A percentile compares a stretch with the other conserved stretches of the same genome.
Evolutionary conservation across 2,797 vertebrate genomes (phyloP).

Genomic region (Sebastiscus tertius): DNA sequence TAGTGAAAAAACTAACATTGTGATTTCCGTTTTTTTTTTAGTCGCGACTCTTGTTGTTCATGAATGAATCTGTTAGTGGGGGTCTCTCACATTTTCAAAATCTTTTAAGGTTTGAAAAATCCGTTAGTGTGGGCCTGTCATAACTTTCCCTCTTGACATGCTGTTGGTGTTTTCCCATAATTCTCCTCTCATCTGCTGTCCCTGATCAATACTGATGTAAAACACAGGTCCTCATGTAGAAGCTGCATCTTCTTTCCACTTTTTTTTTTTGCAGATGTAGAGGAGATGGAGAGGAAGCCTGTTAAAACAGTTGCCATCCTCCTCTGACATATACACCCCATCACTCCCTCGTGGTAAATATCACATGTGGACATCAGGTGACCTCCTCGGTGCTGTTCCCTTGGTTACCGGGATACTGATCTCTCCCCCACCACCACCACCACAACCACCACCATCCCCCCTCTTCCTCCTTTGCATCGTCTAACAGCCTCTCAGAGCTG

Average conservation of each 20-base stretch:
- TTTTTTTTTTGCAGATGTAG: slow-evolving; percentile 41
- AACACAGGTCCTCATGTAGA: slow-evolving; percentile 21
- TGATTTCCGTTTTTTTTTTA: too few relatives aligned
- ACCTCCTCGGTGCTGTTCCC: slow-evolving; percentile 45
- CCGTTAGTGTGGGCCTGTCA: too few relatives aligned
- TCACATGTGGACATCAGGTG: slow-evolving; percentile 66
- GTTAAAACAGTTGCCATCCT: slow-evolving; percentile 48
- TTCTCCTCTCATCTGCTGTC: slow-evolving; percentile 12
- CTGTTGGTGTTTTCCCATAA: slow-evolving; percentile 10
- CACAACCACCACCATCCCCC: not conserved
- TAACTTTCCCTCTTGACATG: not conserved
- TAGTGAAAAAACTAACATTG: too few relatives aligned
- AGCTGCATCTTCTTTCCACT: slow-evolving; percentile 13
- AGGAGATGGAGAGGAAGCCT: slow-evolving; percentile 20
- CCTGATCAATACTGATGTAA: slow-evolving; percentile 40
- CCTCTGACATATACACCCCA: slow-evolving; percentile 31
- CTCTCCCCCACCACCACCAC: not conserved
- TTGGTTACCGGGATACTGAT: slow-evolving; percentile 48
- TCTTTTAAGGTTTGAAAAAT: not conserved
- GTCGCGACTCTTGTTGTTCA: too few relatives aligned
- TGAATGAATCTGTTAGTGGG: too few relatives aligned
- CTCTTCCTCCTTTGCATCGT: slow-evolving; percentile 17
- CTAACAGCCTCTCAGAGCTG: slow-evolving; percentile 40
- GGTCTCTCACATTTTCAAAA: too few relatives aligned
- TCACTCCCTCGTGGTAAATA: slow-evolving; percentile 57